Base-by-base conservation (phyloP, 1,140 invertebrate species). In the Papilio helenus region DNA sequence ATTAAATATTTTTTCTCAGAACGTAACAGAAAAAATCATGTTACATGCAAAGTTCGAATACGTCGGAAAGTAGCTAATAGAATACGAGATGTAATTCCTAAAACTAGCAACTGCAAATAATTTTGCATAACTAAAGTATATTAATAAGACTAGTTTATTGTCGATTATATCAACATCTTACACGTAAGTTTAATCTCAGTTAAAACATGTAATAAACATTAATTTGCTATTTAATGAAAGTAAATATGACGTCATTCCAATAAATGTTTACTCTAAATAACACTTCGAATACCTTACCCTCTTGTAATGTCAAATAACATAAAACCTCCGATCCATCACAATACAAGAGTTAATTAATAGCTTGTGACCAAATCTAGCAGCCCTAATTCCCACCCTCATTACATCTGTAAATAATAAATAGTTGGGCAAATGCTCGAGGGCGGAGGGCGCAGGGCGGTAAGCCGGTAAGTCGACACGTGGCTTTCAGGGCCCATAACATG, bases 401-500 rank as follows among this genome's bases (percentile, higher is more conserved):
- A 77, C 76, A 65, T 44, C 76, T 77, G 76, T 77, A 77, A 77
- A 77, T 77, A 77, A 77, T 77, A 58, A 77, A 77, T 77, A 77
- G 76, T 77, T 77, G 76, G 29, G 55, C 76, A 74, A 74, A 16
- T 49, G 23, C 42, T 46, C 10, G 72, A 74, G 72, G 72, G 20
- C 72, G 72, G 34, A 77, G 76, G 76, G 51, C 51, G 51, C 51
- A 55, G 51, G 51, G 51, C n/a, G 51, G 51, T 18, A 55, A 55
- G 76, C 55, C 76, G 3, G 39, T 77, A 77, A 77, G 76, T 77
- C 76, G 76, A 77, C 76, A 61, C 76, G 76, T 77, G 29, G 76
- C 29, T 16, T 76, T 73, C 34, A 3, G 20, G 20, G 12, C 34
- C 34, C 39, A 46, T 14, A 44, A 16, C 72, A 23, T 46, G 72